Conservation (phyloP, 2,888 invertebrate genomes). For the Antheraea yamamai region DNA sequence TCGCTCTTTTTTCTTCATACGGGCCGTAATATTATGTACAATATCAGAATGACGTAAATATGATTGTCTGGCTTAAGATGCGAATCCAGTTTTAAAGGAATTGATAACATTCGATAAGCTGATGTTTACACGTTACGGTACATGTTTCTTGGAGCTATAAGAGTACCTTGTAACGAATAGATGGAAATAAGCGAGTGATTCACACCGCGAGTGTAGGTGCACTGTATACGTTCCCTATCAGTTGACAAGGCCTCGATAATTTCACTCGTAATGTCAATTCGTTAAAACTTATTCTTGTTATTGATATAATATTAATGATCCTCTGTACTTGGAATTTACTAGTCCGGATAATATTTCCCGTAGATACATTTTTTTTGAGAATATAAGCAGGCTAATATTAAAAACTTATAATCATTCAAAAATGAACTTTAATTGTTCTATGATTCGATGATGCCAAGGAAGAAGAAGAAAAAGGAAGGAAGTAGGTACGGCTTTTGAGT, state of each 20-base stretch:
- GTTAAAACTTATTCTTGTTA: not conserved
- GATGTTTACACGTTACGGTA: not conserved
- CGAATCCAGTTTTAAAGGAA: not conserved
- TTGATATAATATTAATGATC: not conserved
- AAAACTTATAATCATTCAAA: no score
- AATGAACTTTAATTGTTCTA: no score
- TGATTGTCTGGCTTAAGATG: not conserved
- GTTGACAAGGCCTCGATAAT: not conserved
- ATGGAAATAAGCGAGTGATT: not conserved
- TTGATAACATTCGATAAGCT: not conserved
- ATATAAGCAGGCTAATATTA: no score
- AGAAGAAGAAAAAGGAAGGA: no score
- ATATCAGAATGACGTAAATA: not conserved
- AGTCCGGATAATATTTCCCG: not conserved
- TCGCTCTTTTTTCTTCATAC: no score
- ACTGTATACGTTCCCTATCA: not conserved
- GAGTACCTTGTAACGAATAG: not conserved
- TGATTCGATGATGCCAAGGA: no score
- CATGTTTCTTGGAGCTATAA: not conserved
- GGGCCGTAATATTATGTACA: not conserved
- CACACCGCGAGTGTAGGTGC: not conserved
- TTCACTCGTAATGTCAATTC: not conserved
- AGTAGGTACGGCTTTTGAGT: no score
- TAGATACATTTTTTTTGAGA: not conserved
- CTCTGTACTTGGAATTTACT: not conserved